Base-by-base conservation (phyloP, 2,797 vertebrate genomes). In the Stomatorhinus walkeri region DNA sequence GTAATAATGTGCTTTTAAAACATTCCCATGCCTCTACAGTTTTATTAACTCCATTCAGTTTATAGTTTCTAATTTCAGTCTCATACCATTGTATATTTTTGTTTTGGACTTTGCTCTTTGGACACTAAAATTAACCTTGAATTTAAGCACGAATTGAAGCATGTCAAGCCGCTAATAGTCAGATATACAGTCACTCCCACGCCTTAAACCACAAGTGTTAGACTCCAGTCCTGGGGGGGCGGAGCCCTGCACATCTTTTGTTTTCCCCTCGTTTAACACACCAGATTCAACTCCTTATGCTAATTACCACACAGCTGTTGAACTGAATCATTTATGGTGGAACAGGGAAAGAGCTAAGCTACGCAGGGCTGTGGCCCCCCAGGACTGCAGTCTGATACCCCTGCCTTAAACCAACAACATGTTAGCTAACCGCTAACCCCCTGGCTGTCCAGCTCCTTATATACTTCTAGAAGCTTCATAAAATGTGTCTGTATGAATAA, bases 401-500 rank as follows among this genome's bases (percentile, higher is more conserved):
- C 8, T 2, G 16, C 68, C 68, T 76, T 19, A 46, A 81, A 87
- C 32, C 28, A 87, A 43, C 85, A 87, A 22, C 5, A 16, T 87
- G 14, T 85, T 54, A 52, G 16, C 24, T n/a, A 59, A 87, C 6
- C 14, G 19, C 32, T 87, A 28, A 4, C 32, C 16, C 85, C n/a
- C 43, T 19, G 22, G 28, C 19, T 43, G 81, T 46, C 32, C 36
- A 28, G 36, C n/a, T 22, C 12, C 52, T 79, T 87, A 54, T 16
- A 81, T n/a, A 46, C 76, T 59, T 56, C 56, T 79, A 46, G 8
- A 48, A 32, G 49, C 85, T 81, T 28, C 24, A 46, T 61, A 76
- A 79, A 40, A 76, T 76, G 19, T 40, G 40, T 61, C 61, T 87
- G 48, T 85, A 51, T n/a, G 19, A 85, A 87, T 87, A 28, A 89